Evolutionary conservation across 2,888 invertebrate species (phyloP), one percentile per base, ranked within the genome.

Genomic region (Vesta saturnalis): DNA sequence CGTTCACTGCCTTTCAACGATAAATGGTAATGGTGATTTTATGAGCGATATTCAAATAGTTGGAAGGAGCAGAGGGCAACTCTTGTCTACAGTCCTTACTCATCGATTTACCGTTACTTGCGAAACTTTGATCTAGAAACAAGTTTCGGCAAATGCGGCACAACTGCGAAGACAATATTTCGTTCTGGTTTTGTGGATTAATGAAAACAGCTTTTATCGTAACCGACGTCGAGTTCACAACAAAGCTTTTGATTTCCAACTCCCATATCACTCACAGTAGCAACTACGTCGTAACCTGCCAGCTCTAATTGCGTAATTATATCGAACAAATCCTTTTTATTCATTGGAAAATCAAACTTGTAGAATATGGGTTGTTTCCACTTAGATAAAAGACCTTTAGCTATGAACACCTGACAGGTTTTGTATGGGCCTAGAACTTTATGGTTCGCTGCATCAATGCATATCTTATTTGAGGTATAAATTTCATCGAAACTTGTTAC

Each of bases 251-350:
- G 5, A 30, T 74, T 77, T 58, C 52, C 21, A 6, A 70, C 15
- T 12, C 74, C 74, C 71, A 78, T 72, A 60, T 78, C 77, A 67
- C 70, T 71, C 8, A 64, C 67, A 35, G 74, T 70, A 12, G 73
- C 71, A 6, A 77, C 76, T 21, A 78, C 77, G 49, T 74, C 21
- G 70, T 75, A 77, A 71, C 64, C 77, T 18, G 78, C 49, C 16
- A 73, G 74, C 63, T 77, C 73, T 52, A 76, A 77, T 76, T 75
- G 77, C 0, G n/a, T n/a, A n/a, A n/a, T n/a, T n/a, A n/a, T n/a
- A n/a, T n/a, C n/a, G n/a, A n/a, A n/a, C n/a, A n/a, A n/a, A n/a
- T n/a, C n/a, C n/a, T n/a, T n/a, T n/a, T n/a, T n/a, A n/a, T n/a
- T n/a, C n/a, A n/a, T n/a, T n/a, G n/a, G n/a, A n/a, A n/a, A n/a